Base-by-base conservation (phyloP, 1,140 invertebrate species). In the Tenebrio molitor region DNA sequence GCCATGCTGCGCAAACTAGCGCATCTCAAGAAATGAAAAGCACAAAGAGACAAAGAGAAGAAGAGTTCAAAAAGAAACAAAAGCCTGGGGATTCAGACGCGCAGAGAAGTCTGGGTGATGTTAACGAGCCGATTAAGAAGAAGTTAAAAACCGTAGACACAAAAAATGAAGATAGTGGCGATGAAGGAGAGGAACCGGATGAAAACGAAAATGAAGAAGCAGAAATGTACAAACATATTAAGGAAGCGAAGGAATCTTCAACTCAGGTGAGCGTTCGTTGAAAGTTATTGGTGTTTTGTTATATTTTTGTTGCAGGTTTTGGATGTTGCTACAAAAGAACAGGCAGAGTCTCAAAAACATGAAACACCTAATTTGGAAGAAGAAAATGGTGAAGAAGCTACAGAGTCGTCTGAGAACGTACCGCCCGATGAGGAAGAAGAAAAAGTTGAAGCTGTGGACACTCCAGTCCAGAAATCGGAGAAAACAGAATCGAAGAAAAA, bases 191-290 rank as follows among this genome's bases (percentile, higher is more conserved):
- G 7, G 85, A 84, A n/a, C 80, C 84, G 2, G 77, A 83, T 10
- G 78, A 86, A 4, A 80, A 87, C 5, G 23, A 10, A 33, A 80
- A 85, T 1, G 81, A 87, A 3, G 78, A 81, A 36, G 86, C 90
- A 1, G 92, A 95, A 46, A 85, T 92, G 39, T 97, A 92, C 82
- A 91, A 97, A 83, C 96, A 97, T 82, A 90, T 97, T 0, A 91
- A 92, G 76, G 89, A 95, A 75, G 88, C 93, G 0, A 90, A 92
- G 69, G 89, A 78, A 65, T 25, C 63, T 25, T 17, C 72, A 16
- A 75, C 71, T 21, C 76, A 80, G 36, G 69, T 72, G 53, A 19
- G 10, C 29, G 12, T 12, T 39, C 4, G 12, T 12, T 29, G 3
- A n/a, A n/a, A n/a, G 25, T 29, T 8, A 29, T 8, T 29, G 25